Evolutionary conservation across 2,113 vertebrate genomes (phyloP), one percentile per base, ranked within the genome.

Genomic region (Mormyrus iriodes): DNA sequence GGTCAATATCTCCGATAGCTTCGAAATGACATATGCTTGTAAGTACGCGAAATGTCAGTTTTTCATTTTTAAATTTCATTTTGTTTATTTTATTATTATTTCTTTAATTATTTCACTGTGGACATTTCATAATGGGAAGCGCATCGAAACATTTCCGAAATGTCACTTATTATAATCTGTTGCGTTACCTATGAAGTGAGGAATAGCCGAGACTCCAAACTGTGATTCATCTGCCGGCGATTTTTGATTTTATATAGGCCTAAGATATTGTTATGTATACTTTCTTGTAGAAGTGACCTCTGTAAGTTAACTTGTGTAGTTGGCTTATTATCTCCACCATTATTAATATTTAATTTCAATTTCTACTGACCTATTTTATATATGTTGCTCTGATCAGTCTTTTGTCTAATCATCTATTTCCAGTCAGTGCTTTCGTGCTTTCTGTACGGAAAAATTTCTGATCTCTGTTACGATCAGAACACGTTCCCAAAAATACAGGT

Each of bases 1-100:
- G 97, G 98, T 99, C 95, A 98, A 99, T 94, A 98, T 97, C 39
- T 97, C 97, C 0, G 98, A 98, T 97, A 99, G 98, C 94, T 99
- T 99, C 92, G 97, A 98, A 94, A 99, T 99, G 98, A 99, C 98
- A 89, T 99, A 99, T 88, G 97, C 98, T 94, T 99, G 98, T 99
- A 95, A 99, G 98, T 97, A 95, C 24, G 85, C 39, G 2, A 48
- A 42, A 48, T 88, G 17, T 82, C 69, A 12, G 52, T 24, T 17
- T 8, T 55, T 27, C 8, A 19, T 39, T 35, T 55, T 4, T 35
- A n/a, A 7, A 21, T 86, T 53, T 53, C 35, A 7, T 27, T 48
- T 15, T 58, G 13, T 15, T 5, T 58, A 51, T 44, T 88, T 10
- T 31, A 10, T 35, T 73, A 12, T 8, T 15, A 9, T 83, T 48